phyloP scores from a whole-genome alignment of 2,797 vertebrate genomes.

The Synanceia verrucosa region DNA sequence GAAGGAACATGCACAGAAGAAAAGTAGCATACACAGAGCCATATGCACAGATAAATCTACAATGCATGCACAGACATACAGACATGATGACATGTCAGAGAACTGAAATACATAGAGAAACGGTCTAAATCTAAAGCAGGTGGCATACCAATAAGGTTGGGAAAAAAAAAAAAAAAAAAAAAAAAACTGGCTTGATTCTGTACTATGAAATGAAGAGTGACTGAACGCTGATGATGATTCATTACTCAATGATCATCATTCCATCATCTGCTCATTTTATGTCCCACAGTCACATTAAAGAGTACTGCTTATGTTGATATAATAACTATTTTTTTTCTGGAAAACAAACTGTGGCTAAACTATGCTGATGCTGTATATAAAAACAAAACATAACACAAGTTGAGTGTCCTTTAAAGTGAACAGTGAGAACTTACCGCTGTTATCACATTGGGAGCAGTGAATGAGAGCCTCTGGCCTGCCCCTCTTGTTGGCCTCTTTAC shows the following conservation, averaged over 20 bases:
- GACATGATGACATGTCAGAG: background rate
- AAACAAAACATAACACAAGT: slow-evolving; percentile 2
- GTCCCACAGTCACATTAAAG: background rate
- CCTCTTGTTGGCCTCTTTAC: slow-evolving; percentile 99
- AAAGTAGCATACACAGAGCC: slow-evolving; percentile 14
- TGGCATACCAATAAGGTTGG: too few relatives aligned
- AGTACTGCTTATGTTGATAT: background rate
- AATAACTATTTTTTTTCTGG: background rate
- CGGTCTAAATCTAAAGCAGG: too few relatives aligned
- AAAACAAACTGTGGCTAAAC: background rate
- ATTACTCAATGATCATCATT: background rate
- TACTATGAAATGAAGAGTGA: background rate
- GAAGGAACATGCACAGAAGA: slow-evolving; percentile 12
- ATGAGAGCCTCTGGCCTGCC: slow-evolving; percentile 96
- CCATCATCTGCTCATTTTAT: background rate
- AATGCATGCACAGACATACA: background rate
- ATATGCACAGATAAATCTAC: background rate
- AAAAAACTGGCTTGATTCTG: background rate
- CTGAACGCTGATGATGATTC: background rate
- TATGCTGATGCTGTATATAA: background rate
- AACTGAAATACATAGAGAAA: background rate
- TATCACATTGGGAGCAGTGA: slow-evolving; percentile 99
- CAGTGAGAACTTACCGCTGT: slow-evolving; percentile 92
- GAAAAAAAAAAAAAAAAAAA: too few relatives aligned
- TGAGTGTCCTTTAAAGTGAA: slow-evolving; percentile 31